Evolutionary conservation across 2,888 invertebrate genomes (phyloP).

Genomic region (Papilio protenor): DNA sequence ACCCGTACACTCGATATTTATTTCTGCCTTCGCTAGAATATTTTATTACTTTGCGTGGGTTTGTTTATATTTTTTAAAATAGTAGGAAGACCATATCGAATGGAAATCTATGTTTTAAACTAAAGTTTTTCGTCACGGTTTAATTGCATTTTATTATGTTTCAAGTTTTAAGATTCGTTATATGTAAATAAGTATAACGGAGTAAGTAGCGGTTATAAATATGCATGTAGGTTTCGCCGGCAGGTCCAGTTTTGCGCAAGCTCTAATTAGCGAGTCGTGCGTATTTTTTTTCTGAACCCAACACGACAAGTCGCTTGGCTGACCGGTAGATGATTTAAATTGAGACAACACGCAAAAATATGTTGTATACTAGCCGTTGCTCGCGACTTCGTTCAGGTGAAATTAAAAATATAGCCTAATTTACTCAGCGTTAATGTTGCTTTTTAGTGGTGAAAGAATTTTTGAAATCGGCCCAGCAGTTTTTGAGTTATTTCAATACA

Average conservation of each 20-base stretch:
- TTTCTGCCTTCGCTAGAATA: slow-evolving; percentile 1
- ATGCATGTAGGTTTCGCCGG: slow-evolving; percentile 19
- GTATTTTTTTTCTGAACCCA: slow-evolving; percentile 19
- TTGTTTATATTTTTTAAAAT: slow-evolving; percentile 12
- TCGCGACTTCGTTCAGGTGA: too few species aligned
- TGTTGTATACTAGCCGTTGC: too few species aligned
- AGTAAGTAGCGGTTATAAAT: slow-evolving; percentile 12
- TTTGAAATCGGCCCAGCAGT: too few species aligned
- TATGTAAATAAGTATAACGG: slow-evolving; percentile 23
- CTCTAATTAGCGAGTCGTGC: slow-evolving; percentile 26
- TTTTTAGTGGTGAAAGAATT: too few species aligned
- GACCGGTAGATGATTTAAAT: slow-evolving; percentile 4
- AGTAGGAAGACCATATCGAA: slow-evolving; percentile 7
- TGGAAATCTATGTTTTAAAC: background rate
- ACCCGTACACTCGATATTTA: background rate
- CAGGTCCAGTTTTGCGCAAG: slow-evolving; percentile 22
- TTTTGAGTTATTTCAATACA: too few species aligned
- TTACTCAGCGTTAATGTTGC: too few species aligned
- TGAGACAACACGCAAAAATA: background rate
- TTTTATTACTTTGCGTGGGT: slow-evolving; percentile 17
- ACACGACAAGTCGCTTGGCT: slow-evolving; percentile 11
- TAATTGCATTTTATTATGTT: background rate
- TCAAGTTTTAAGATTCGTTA: slow-evolving; percentile 12
- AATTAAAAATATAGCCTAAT: too few species aligned
- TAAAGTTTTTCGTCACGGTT: background rate